Evolutionary conservation across 2,797 vertebrate species (phyloP), one percentile per base, ranked within the genome.

Genomic region (Tamandua tetradactyla): DNA sequence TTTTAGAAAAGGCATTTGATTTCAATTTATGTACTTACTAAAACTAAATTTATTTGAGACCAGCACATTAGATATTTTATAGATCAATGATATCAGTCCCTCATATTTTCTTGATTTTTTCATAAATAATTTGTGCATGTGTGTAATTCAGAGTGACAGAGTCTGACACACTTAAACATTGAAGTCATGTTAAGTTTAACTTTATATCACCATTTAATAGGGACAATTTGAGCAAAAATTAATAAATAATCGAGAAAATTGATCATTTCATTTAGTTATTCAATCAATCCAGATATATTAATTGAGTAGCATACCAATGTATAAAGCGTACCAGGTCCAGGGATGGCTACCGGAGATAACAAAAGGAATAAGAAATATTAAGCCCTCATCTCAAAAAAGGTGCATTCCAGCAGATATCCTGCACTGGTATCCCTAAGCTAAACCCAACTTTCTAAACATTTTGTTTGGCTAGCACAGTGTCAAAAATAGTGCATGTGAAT

Each of bases 1-100:
- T 75, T 76, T 87, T 92, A 52, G 59, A 90, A 64, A 93, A 71
- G 12, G 27, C 42, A 9, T 49, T 91, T 93, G 49, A 61, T 37
- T 90, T 92, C 22, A 78, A 35, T 76, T 62, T 75, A 23, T 7
- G 0, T 89, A 55, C 75, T 22, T 72, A 15, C 9, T 71, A 87
- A 88, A 92, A 55, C 1, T 55, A 62, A 64, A 86, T 82, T n/a
- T 44, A 78, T 47, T 89, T 75, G 32, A 78, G 40, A 95, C 49
- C 1, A 80, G 64, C 0, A 25, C 4, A 47, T 87, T 59, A 27
- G 71, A 20, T 42, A 52, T 1, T 61, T 95, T 8, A 91, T 4
- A 78, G 17, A 61, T 2, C 20, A 90, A 81, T 52, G 64, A 42
- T 75, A 76, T n/a, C 5, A 52, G 0, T 76, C 0, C 15, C 79